A percentile compares a stretch with the other conserved stretches of the same genome.
These are phyloP conservation scores for Pseudomyrmex concolor DNA, from an alignment of 1,140 invertebrate species.

Conservation along the genomic window DNA sequence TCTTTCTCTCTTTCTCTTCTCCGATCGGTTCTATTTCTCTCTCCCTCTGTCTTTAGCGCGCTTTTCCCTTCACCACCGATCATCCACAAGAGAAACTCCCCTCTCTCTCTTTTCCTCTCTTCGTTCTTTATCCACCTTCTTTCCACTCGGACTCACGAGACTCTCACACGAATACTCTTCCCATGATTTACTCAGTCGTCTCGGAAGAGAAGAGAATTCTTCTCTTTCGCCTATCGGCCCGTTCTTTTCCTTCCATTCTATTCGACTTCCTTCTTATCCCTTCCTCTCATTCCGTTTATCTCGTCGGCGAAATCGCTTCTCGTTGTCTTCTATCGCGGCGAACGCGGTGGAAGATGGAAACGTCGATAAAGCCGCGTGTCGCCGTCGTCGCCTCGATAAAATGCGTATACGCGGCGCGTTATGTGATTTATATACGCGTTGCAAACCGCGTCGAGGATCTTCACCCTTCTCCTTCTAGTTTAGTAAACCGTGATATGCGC, in stretches of 20 bases:
- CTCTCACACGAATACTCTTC: constrained; percentile 83
- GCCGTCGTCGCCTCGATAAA: constrained; percentile 38
- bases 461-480: too few species aligned
- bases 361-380: constrained; percentile 23
- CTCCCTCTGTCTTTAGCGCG: constrained; percentile 36
- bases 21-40: constrained; percentile 11
- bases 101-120: constrained; percentile 44
- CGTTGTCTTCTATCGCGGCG: constrained; percentile 50
- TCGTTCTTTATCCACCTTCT: constrained; percentile 47
- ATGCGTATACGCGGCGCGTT: neutral
- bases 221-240: constrained; percentile 56
- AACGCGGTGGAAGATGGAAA: constrained; percentile 12
- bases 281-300: constrained; percentile 53
- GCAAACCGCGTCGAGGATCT: neutral
- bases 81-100: constrained; percentile 64
- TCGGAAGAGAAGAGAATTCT: constrained; percentile 64
- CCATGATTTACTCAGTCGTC: constrained; percentile 81
- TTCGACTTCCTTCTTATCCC: neutral
- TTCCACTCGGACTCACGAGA: constrained; percentile 64
- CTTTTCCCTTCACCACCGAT: constrained; percentile 58
- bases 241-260: too few species aligned
- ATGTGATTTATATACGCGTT: constrained; percentile 13
- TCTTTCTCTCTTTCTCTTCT: constrained; percentile 22
- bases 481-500: neutral
- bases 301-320: constrained; percentile 55